These are phyloP conservation scores for Embiotoca jacksoni DNA, from an alignment of 2,113 vertebrate genomes.

Conservation along the genomic window DNA sequence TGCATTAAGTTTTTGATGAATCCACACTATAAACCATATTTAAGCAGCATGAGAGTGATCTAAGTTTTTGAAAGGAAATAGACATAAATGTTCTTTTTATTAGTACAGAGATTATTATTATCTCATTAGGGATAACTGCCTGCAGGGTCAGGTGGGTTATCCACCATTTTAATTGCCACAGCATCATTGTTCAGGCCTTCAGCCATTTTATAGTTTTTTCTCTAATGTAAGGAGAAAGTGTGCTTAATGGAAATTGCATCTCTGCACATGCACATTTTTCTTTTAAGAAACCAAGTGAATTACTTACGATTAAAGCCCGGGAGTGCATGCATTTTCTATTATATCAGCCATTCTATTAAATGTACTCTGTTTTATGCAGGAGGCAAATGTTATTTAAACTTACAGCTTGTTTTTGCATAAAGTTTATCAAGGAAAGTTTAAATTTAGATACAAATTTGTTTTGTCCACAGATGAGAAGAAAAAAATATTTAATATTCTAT, in stretches of 20 bases:
- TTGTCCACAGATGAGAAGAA: not conserved
- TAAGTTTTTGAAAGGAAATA: slow-evolving; percentile 31
- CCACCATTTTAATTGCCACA: slow-evolving; percentile 65
- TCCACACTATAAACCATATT: not conserved
- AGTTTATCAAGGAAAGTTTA: not conserved
- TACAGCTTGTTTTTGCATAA: not conserved
- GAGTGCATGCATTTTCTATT: not conserved
- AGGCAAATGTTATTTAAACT: not conserved
- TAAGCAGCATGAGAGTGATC: slow-evolving; percentile 6
- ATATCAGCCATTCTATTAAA: not conserved
- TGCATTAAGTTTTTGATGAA: slow-evolving; percentile 26
- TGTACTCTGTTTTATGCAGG: not conserved
- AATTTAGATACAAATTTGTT: not conserved
- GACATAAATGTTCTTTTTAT: slow-evolving; percentile 15
- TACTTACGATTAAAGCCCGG: slow-evolving; percentile 8
- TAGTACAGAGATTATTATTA: slow-evolving; percentile 48
- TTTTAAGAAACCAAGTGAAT: slow-evolving; percentile 31
- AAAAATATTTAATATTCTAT: too few species aligned
- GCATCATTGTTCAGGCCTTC: slow-evolving; percentile 60
- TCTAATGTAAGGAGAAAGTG: slow-evolving; percentile 48
- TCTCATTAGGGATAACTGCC: slow-evolving; percentile 67
- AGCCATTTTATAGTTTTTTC: slow-evolving; percentile 42
- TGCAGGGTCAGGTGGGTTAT: slow-evolving; percentile 65
- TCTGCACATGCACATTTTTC: slow-evolving; percentile 43
- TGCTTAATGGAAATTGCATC: slow-evolving; percentile 50